phyloP scores from a whole-genome alignment of 2,113 vertebrate species.

The Periophthalmus modestus region DNA sequence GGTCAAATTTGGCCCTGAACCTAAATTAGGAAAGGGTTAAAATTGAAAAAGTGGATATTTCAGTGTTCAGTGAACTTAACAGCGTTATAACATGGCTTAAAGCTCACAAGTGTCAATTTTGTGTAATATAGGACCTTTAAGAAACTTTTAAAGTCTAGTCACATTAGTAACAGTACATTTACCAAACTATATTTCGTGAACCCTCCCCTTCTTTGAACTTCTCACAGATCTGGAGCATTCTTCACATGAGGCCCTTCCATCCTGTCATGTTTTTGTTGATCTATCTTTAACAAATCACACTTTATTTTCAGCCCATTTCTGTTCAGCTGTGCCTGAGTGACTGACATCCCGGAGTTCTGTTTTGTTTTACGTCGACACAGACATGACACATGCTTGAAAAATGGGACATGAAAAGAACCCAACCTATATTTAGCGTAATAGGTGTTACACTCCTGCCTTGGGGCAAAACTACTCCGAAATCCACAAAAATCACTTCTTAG shows the following conservation, averaged over 20 bases:
- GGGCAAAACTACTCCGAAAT: conserved; percentile 27
- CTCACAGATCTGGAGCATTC: conserved; percentile 21
- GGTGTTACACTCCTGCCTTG: conserved; percentile 22
- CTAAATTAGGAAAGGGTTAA: no score
- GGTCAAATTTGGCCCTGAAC: no score
- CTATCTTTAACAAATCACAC: conserved; percentile 41
- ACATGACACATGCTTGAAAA: conserved; percentile 48
- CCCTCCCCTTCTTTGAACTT: conserved; percentile 5
- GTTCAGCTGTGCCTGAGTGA: conserved; percentile 39
- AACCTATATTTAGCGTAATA: conserved; percentile 31
- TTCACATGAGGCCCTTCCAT: conserved; percentile 43
- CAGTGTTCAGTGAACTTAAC: no score
- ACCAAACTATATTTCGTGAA: background rate
- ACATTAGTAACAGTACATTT: background rate
- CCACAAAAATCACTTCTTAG: conserved; percentile 36
- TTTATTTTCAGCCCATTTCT: conserved; percentile 35
- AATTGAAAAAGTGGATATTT: no score
- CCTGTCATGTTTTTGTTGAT: conserved; percentile 34
- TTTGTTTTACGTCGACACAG: conserved; percentile 50
- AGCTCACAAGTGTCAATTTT: no score
- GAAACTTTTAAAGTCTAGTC: background rate
- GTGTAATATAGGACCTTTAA: background rate
- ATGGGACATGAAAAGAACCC: conserved; percentile 22
- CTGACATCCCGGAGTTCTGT: conserved; percentile 35
- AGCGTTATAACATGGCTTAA: background rate